A percentile compares a stretch with the other conserved stretches of the same genome.
phyloP scores from a whole-genome alignment of 2,888 invertebrate species.

The Aphrophora alni region DNA sequence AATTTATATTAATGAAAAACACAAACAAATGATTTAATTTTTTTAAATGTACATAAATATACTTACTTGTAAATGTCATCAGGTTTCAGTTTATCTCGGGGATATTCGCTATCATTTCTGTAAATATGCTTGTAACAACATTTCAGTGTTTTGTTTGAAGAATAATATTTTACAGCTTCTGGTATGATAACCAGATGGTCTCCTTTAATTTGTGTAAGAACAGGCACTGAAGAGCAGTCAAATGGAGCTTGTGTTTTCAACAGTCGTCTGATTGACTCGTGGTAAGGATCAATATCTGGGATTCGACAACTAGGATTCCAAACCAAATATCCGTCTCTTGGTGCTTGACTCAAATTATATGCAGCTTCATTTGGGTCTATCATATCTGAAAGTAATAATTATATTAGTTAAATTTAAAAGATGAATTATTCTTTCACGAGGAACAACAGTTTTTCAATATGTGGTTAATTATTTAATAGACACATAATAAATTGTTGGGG shows the following conservation, averaged over 20 bases:
- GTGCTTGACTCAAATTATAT: conserved; percentile 17
- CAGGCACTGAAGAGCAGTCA: conserved; percentile 45
- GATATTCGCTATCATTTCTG: conserved; percentile 22
- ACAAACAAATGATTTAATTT: too few relatives aligned
- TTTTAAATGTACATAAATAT: too few relatives aligned
- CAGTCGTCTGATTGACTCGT: conserved; percentile 61
- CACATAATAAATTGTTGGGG: too few relatives aligned
- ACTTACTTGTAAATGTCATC: conserved; percentile 49
- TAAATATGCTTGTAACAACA: conserved; percentile 40
- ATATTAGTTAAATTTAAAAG: not conserved
- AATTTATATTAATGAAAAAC: too few relatives aligned
- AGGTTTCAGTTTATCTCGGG: conserved; percentile 29
- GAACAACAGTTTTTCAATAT: too few relatives aligned
- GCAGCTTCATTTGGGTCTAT: not conserved
- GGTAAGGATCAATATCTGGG: conserved; percentile 63
- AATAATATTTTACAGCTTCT: conserved; percentile 45
- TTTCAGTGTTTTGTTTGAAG: conserved; percentile 53
- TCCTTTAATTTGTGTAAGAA: conserved; percentile 44
- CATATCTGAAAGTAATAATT: not conserved
- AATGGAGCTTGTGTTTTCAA: conserved; percentile 61
- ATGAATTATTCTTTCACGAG: too few relatives aligned
- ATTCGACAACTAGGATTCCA: conserved; percentile 69
- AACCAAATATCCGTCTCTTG: conserved; percentile 60
- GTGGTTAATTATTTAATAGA: too few relatives aligned
- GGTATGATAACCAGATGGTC: conserved; percentile 14